phyloP scores from a whole-genome alignment of 1,140 invertebrate species.

The Probaryconus sp. region DNA sequence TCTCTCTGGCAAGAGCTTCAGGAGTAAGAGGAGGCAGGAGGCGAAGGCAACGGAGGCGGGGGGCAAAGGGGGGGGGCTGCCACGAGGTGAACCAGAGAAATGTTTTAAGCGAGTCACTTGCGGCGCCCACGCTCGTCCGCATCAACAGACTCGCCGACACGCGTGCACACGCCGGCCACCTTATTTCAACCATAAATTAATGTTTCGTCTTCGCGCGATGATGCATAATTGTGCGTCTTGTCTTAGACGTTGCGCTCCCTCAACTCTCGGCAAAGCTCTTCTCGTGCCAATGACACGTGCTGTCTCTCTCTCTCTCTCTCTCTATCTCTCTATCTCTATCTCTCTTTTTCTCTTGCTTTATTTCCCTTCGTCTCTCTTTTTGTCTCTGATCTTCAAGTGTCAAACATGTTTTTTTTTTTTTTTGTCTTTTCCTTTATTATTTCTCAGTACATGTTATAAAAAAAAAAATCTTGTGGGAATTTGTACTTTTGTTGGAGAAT shows the following conservation, averaged over 20 bases:
- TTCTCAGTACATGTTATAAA: no score
- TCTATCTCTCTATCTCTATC: no score
- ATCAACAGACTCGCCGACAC: slow-evolving; percentile 76
- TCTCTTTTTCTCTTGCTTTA: no score
- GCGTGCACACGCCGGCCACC: slow-evolving; percentile 74
- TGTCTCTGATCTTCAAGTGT: no score
- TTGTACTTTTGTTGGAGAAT: no score
- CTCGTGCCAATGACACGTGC: slow-evolving; percentile 49
- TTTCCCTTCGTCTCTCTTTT: not conserved
- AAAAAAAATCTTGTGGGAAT: no score
- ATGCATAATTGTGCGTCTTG: slow-evolving; percentile 74
- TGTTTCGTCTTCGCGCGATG: slow-evolving; percentile 75
- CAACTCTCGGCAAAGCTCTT: slow-evolving; percentile 43
- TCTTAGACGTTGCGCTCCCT: slow-evolving; percentile 39
- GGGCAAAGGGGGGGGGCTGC: slow-evolving; percentile 53
- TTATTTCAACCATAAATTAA: slow-evolving; percentile 77
- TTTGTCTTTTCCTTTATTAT: no score
- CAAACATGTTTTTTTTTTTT: no score
- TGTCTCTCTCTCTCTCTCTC: no score
- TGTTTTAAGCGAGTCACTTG: slow-evolving; percentile 75
- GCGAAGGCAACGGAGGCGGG: not conserved
- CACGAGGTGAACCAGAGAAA: slow-evolving; percentile 75
- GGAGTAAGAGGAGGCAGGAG: slow-evolving; percentile 9
- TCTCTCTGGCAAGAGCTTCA: slow-evolving; percentile 59
- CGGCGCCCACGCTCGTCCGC: slow-evolving; percentile 72